A percentile compares a stretch with the other conserved stretches of the same genome.
phyloP scores from a whole-genome alignment of 2,797 vertebrate species.

The Iguana delicatissima region DNA sequence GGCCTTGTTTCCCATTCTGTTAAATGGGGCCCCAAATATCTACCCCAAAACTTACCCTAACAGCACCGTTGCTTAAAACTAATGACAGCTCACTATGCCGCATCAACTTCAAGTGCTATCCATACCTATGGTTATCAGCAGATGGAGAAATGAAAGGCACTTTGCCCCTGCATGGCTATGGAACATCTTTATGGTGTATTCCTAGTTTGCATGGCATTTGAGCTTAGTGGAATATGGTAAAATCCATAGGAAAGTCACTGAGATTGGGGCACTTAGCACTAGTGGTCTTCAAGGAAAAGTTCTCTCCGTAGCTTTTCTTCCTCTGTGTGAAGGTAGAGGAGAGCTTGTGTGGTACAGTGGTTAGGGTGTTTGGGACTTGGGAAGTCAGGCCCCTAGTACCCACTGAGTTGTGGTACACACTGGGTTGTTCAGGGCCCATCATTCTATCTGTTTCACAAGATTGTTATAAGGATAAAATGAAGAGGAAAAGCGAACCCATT shows the following conservation, averaged over 20 bases:
- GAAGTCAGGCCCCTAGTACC: neutral
- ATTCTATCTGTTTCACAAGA: neutral
- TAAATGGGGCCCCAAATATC: neutral
- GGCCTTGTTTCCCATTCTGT: neutral
- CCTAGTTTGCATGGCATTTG: neutral
- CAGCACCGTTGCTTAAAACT: neutral
- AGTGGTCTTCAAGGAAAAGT: neutral
- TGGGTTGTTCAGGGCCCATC: neutral
- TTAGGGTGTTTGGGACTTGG: neutral
- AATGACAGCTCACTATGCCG: neutral
- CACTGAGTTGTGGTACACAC: neutral
- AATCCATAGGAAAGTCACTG: neutral
- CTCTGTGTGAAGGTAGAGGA: neutral
- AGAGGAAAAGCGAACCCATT: neutral
- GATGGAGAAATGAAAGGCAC: neutral
- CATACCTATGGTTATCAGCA: neutral
- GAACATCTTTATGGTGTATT: neutral
- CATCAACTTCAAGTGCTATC: neutral
- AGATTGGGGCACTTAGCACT: neutral
- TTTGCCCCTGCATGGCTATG: neutral
- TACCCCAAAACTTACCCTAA: neutral
- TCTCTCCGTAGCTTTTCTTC: neutral
- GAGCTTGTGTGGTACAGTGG: neutral
- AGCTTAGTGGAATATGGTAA: neutral
- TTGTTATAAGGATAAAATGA: neutral